Conservation (phyloP, 2,888 invertebrate genomes). For the Conchocele bisecta region DNA sequence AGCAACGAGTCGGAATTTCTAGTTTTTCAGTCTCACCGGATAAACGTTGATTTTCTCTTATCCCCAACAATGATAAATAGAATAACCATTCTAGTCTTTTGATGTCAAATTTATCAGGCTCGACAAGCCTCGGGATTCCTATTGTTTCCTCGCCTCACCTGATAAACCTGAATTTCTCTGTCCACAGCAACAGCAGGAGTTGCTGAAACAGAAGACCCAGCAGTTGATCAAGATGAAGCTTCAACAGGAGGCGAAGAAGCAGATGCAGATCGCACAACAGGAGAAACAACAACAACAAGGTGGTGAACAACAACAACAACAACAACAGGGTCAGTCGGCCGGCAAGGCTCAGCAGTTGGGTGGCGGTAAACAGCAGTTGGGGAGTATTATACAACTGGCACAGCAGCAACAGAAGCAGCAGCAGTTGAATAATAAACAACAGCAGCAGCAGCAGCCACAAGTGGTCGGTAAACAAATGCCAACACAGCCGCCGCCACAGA, state of each 20-base stretch:
- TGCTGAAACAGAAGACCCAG: conserved; percentile 48
- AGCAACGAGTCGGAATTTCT: too few species aligned
- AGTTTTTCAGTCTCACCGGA: too few species aligned
- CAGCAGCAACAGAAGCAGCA: conserved; percentile 19
- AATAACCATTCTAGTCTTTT: too few species aligned
- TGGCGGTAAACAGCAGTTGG: conserved; percentile 19
- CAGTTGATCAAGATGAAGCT: conserved; percentile 45
- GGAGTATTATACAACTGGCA: conserved; percentile 20
- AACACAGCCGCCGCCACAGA: neutral
- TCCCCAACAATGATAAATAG: too few species aligned
- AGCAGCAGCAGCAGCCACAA: conserved; percentile 32
- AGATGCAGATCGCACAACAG: conserved; percentile 35
- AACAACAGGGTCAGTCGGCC: conserved; percentile 16
- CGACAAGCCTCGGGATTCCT: too few species aligned
- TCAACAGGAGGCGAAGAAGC: conserved; percentile 45
- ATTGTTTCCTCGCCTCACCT: too few species aligned
- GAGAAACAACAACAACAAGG: conserved; percentile 45
- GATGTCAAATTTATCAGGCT: too few species aligned
- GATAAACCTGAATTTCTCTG: too few species aligned
- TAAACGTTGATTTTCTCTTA: too few species aligned
- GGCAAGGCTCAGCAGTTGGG: conserved; percentile 19
- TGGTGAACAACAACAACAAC: conserved; percentile 27
- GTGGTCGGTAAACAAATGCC: neutral
- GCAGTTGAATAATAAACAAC: conserved; percentile 18
- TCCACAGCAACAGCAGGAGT: conserved; percentile 45